Evolutionary conservation across 2,888 invertebrate genomes (phyloP).

Genomic region (Myathropa florea): DNA sequence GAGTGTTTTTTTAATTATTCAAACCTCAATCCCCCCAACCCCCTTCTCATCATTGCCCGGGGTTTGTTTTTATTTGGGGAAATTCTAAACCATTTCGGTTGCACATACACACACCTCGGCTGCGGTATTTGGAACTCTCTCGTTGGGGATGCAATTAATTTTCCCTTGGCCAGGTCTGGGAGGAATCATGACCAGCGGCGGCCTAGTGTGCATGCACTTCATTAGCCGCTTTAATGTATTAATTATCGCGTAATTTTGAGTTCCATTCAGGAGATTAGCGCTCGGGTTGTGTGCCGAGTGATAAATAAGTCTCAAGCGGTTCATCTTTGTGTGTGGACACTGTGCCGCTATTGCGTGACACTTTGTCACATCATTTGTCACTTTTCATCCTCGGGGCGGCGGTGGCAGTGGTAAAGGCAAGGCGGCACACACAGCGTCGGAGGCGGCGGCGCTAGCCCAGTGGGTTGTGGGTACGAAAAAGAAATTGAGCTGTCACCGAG

Average conservation of each 20-base stretch:
- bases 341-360: constrained; percentile 52
- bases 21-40: neutral
- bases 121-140: constrained; percentile 54
- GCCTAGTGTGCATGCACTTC: constrained; percentile 47
- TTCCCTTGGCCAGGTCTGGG: neutral
- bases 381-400: constrained; percentile 18
- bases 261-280: constrained; percentile 68
- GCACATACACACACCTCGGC: constrained; percentile 38
- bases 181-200: too few relatives aligned
- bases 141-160: constrained; percentile 25
- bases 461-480: neutral
- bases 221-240: constrained; percentile 66
- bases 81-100: constrained; percentile 58
- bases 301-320: constrained; percentile 50
- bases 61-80: neutral
- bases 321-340: constrained; percentile 20
- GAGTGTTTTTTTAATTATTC: constrained; percentile 32
- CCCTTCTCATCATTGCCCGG: too few relatives aligned
- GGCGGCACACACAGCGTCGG: neutral
- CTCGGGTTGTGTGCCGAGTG: constrained; percentile 30
- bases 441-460: constrained; percentile 12
- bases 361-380: constrained; percentile 69
- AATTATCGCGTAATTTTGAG: constrained; percentile 67
- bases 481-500: constrained; percentile 60
- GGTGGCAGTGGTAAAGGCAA: neutral